phyloP scores from a whole-genome alignment of 2,113 vertebrate genomes.

The Serranochromis macrocephalus region DNA sequence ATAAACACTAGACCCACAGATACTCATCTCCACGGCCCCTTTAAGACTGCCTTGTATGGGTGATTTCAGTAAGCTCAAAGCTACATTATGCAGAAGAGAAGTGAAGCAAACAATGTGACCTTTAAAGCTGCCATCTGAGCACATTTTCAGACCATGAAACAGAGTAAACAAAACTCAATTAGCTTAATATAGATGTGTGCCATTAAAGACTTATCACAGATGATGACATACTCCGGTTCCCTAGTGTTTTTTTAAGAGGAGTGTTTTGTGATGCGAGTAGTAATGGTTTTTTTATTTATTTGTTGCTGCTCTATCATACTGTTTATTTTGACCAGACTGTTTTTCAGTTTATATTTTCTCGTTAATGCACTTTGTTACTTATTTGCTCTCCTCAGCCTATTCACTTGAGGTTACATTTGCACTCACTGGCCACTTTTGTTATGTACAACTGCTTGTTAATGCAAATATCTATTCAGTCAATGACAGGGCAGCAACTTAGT shows the following conservation, averaged over 20 bases:
- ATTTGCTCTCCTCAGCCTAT: rapidly evolving
- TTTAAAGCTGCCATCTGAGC: neutral
- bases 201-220: neutral
- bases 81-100: neutral
- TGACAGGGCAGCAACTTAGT: neutral
- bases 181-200: neutral
- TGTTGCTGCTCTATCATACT: neutral
- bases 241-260: neutral
- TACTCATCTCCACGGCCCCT: neutral
- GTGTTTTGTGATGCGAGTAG: neutral
- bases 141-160: neutral
- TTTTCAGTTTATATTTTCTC: neutral
- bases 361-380: neutral
- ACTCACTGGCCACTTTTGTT: neutral
- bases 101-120: slow-evolving; percentile 11
- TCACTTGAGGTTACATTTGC: neutral
- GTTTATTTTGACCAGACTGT: neutral
- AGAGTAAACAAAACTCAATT: neutral
- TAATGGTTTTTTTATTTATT: neutral
- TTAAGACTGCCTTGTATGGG: neutral
- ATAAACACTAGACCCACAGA: rapidly evolving
- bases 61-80: neutral
- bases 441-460: rapidly evolving
- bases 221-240: neutral
- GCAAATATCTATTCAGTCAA: neutral